These are phyloP conservation scores for Baccha elongata DNA, from an alignment of 2,888 invertebrate species.

Conservation along the genomic window DNA sequence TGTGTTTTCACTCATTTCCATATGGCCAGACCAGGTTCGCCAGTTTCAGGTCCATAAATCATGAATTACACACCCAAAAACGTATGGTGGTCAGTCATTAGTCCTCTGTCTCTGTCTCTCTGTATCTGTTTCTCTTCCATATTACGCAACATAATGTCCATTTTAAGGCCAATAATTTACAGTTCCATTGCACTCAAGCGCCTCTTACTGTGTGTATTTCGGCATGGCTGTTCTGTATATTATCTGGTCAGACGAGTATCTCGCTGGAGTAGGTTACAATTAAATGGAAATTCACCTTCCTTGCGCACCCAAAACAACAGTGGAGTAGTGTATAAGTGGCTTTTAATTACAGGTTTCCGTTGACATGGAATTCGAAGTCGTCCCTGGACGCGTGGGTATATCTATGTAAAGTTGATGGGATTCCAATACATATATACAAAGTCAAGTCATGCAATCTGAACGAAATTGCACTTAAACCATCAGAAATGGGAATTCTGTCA, in stretches of 20 bases:
- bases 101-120: neutral
- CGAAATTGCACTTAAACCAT: neutral
- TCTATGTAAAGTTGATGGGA: neutral
- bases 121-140: conserved; percentile 29
- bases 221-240: conserved; percentile 15
- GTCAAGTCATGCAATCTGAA: conserved; percentile 1
- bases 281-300: conserved; percentile 63
- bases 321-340: conserved; percentile 48
- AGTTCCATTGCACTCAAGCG: conserved; percentile 53
- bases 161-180: conserved; percentile 68
- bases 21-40: conserved; percentile 23
- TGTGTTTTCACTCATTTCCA: conserved; percentile 49
- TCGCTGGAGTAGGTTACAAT: conserved; percentile 64
- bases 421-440: conserved; percentile 5
- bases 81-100: conserved; percentile 23
- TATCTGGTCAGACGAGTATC: conserved; percentile 59
- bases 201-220: conserved; percentile 18
- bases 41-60: conserved; percentile 52
- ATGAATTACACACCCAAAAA: conserved; percentile 42
- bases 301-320: conserved; percentile 8
- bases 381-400: neutral
- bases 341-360: conserved; percentile 71
- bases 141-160: conserved; percentile 66
- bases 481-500: conserved; percentile 18
- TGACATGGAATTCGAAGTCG: conserved; percentile 7